Base-by-base conservation (phyloP, 2,888 invertebrate species). In the Achlya flavicornis region DNA sequence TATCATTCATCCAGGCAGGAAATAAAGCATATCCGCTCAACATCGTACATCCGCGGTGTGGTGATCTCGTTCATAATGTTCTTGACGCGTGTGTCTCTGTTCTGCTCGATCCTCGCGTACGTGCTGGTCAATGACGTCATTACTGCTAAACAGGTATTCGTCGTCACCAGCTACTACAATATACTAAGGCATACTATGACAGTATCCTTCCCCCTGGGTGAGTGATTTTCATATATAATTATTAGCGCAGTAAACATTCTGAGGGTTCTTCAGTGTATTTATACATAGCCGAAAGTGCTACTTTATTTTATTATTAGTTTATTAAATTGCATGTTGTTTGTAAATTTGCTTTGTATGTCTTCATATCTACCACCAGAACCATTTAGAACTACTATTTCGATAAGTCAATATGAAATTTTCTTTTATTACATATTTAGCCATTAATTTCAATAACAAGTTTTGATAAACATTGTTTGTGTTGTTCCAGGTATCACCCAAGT, bases 151-250 rank as follows among this genome's bases (percentile, higher is more conserved):
- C 91, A 93, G 82, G 97, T 98, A 16, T 98, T 98, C 89, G 97
- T 98, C 66, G 95, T 98, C 61, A 96, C 98, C n/a, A 97, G 98
- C 10, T 97, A 98, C 85, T 98, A 97, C 91, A 98, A 97, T 79
- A 96, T 98, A 64, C 91, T 98, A 65, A 94, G 97, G 46, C 96
- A 97, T 76, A 96, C 97, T 14, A 97, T 98, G 96, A 97, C 97
- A 0, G 96, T 98, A 14, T 97, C 97, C 88, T 97, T 98, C 76
- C 98, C 99, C 0, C 96, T 97, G 91, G 92, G 92, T 92, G 14
- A 73, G 78, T 77, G 38, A 16, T 16, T 16, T 14, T 7, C 4
- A 53, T 53, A 19, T 53, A 53, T 46, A n/a, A n/a, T 41, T 46
- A 3, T 43, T n/a, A 53, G 53, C 53, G 4, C 8, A 0, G 10